Evolutionary conservation across 2,113 vertebrate genomes (phyloP), one percentile per base, ranked within the genome.

Genomic region (Dromas ardeola): DNA sequence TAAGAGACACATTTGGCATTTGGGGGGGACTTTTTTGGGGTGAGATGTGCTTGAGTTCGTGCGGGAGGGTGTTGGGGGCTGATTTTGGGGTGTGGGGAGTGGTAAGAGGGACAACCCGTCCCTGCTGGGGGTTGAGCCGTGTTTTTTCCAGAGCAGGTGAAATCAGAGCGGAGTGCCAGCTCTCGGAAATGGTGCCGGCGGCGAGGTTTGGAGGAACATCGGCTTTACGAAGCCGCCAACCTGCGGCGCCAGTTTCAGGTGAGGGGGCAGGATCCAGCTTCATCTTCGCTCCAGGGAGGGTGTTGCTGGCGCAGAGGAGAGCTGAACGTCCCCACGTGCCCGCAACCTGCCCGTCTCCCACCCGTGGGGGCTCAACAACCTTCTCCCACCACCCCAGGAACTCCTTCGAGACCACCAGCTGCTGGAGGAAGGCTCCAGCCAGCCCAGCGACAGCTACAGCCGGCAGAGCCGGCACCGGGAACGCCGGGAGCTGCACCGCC

Each of bases 171-270:
- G 34, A 95, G 98, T 2, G 90, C 97, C 2, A 95, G 92, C 52
- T 99, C 99, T 0, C 98, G 98, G 50, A 99, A 98, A 49, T 99
- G 99, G 99, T 99, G 99, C 90, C 98, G 98, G 40, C 98, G 98
- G 21, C 98, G 98, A 10, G 99, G 99, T 2, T 62, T 99, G 71
- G 99, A 99, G 96, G 99, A 99, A 73, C 99, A 99, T n/a, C 98
- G 99, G 12, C 98, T 99, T 0, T 99, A 99, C 1, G 99, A 99
- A 92, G 99, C 99, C 79, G 98, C 99, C 96, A 99, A 99, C 97
- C 97, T 99, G 16, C 98, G 99, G 61, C 98, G 98, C 36, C 99
- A 99, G 95, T 99, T 99, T 91, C 99, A 98, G 98, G 99, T 98
- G 43, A 36, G 16, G 59, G 10, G 36, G 3, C 55, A 4, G 40